Evolutionary conservation across 2,888 invertebrate genomes (phyloP).

Genomic region (Agrochola lota): DNA sequence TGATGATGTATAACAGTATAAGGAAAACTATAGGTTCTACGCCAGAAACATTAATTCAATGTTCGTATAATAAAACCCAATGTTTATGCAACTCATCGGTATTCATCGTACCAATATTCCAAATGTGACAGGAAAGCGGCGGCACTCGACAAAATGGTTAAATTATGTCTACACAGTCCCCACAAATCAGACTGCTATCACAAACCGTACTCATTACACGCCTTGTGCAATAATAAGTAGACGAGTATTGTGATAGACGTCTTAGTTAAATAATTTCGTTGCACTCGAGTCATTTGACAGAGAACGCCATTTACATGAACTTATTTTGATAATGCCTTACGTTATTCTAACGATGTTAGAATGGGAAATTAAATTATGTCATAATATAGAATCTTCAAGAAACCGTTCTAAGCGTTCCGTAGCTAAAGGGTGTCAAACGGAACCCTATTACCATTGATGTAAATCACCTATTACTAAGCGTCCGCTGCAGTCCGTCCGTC

Average conservation of each 20-base stretch:
- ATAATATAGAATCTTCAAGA: not conserved
- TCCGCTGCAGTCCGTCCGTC: not conserved
- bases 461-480: no score
- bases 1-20: not conserved
- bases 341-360: not conserved
- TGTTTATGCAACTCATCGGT: constrained; percentile 33
- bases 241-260: constrained; percentile 29
- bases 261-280: constrained; percentile 31
- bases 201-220: constrained; percentile 30
- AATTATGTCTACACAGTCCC: constrained; percentile 37
- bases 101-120: constrained; percentile 44
- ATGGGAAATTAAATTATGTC: not conserved
- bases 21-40: constrained; percentile 19
- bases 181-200: constrained; percentile 44
- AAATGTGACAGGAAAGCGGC: constrained; percentile 34
- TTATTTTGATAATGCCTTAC: constrained; percentile 18
- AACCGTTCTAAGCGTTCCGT: no score
- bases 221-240: constrained; percentile 34
- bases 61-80: constrained; percentile 8
- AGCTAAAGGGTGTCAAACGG: no score
- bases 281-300: constrained; percentile 25
- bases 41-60: constrained; percentile 10
- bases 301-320: constrained; percentile 13
- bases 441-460: no score
- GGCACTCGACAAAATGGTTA: constrained; percentile 37